Evolutionary conservation across 2,797 vertebrate genomes (phyloP).

Genomic region (Clarias pachynema): DNA sequence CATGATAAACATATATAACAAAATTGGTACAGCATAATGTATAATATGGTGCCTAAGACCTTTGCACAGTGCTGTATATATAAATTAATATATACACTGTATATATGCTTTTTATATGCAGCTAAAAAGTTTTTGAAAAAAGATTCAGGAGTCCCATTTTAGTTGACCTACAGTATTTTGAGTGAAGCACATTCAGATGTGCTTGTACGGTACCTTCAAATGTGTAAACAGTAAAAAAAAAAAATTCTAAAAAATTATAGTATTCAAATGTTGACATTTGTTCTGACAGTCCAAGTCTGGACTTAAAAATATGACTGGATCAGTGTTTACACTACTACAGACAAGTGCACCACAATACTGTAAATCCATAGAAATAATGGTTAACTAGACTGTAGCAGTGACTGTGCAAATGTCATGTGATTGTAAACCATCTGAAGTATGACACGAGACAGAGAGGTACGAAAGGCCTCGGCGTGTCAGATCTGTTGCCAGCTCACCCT

Average conservation of each 20-base stretch:
- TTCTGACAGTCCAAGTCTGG: not conserved
- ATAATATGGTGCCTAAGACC: too few relatives aligned
- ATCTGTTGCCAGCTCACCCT: not conserved
- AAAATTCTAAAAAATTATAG: not conserved
- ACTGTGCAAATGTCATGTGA: not conserved
- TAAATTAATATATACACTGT: too few relatives aligned
- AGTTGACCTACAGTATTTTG: not conserved
- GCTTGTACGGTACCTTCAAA: not conserved
- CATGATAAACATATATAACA: too few relatives aligned
- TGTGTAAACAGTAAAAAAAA: not conserved
- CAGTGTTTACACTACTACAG: not conserved
- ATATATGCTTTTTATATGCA: not conserved
- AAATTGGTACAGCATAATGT: too few relatives aligned
- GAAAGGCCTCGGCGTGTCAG: conserved; percentile 25
- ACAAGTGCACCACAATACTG: not conserved
- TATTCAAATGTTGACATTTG: not conserved
- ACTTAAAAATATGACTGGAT: not conserved
- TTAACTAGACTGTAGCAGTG: not conserved
- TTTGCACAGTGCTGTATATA: too few relatives aligned
- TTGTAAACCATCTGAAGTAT: not conserved
- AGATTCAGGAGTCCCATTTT: not conserved
- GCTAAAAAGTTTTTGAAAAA: not conserved
- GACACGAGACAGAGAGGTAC: conserved; percentile 4
- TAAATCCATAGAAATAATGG: not conserved
- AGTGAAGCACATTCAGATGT: not conserved